These are phyloP conservation scores for Podocnemis expansa DNA, from an alignment of 2,113 vertebrate species.

Conservation along the genomic window DNA sequence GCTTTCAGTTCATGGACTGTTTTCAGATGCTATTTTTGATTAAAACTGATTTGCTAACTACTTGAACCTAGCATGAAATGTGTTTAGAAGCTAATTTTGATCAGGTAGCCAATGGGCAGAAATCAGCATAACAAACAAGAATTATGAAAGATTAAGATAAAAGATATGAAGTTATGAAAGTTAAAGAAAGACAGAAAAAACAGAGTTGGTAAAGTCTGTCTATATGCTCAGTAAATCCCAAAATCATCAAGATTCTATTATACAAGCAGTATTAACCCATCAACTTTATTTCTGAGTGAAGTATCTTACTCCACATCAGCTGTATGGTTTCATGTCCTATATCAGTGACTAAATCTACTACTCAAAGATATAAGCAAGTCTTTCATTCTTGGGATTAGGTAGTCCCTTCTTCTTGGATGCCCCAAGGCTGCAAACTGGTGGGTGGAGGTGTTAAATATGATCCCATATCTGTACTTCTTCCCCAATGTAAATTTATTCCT, in stretches of 20 bases:
- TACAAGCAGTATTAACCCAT: background rate
- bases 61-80: background rate
- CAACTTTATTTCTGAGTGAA: background rate
- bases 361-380: background rate
- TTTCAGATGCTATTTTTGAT: constrained; percentile 50
- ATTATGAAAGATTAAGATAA: constrained; percentile 14
- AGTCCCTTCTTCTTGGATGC: background rate
- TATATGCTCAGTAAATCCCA: background rate
- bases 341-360: background rate
- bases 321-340: background rate
- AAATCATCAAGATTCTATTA: background rate
- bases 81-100: constrained; percentile 41
- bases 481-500: background rate
- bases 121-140: constrained; percentile 43
- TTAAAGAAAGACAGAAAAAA: too few relatives aligned
- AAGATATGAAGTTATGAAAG: too few relatives aligned
- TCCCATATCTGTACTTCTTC: background rate
- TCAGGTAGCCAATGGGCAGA: constrained; percentile 35
- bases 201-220: background rate
- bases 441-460: background rate
- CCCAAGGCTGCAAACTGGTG: background rate
- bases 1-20: constrained; percentile 29
- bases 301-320: background rate
- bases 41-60: constrained; percentile 45
- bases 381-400: background rate